A percentile compares a stretch with the other conserved stretches of the same genome.
These are phyloP conservation scores for Strongylocentrotus purpuratus DNA, from an alignment of 35 echinoderm and acorn worm species.

Conservation along the genomic window DNA sequence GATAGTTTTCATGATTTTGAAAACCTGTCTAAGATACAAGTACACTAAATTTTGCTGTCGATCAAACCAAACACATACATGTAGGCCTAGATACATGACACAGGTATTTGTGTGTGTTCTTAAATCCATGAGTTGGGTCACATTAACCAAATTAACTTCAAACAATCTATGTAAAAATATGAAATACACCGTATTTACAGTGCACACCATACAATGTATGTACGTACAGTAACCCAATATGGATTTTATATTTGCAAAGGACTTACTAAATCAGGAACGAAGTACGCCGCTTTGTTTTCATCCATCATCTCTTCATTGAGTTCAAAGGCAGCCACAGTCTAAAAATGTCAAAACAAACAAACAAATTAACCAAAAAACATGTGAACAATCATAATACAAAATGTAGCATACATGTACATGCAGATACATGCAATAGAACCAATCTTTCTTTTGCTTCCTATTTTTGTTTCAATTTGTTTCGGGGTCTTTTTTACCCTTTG, in stretches of 20 bases:
- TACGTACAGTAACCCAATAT: background rate
- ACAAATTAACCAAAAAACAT: background rate
- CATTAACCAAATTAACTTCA: too few relatives aligned
- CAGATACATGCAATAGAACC: background rate
- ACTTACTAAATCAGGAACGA: constrained; percentile 96
- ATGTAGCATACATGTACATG: background rate
- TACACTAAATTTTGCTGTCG: too few relatives aligned
- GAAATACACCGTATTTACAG: background rate
- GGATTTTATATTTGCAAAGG: background rate
- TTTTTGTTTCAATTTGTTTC: background rate
- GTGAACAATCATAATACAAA: background rate
- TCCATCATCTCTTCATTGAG: constrained; percentile 83
- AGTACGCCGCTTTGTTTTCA: constrained; percentile 91
- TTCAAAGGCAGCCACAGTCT: constrained; percentile 97
- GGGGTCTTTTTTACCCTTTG: too few relatives aligned
- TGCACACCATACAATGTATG: background rate
- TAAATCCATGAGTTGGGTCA: too few relatives aligned
- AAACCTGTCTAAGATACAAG: too few relatives aligned
- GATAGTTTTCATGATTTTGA: too few relatives aligned
- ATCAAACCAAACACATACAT: too few relatives aligned
- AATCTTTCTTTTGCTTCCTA: background rate
- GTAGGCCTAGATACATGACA: too few relatives aligned
- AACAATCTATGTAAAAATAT: too few relatives aligned
- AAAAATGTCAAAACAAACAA: constrained; percentile 18
- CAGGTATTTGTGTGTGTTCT: too few relatives aligned